These are phyloP conservation scores for Aphaenogaster floridana DNA, from an alignment of 1,140 invertebrate genomes.

Conservation along the genomic window DNA sequence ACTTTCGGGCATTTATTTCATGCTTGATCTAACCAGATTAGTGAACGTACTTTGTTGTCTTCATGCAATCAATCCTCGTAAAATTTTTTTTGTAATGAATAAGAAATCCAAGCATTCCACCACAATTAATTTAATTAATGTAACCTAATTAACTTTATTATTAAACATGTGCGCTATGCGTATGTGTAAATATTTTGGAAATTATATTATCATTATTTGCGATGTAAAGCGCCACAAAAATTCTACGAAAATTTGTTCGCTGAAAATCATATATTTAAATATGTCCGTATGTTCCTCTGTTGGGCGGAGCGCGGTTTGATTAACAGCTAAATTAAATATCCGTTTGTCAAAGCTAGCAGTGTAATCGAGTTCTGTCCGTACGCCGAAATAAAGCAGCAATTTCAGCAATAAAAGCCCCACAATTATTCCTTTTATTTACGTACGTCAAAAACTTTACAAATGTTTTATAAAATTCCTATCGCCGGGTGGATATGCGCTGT, in stretches of 20 bases:
- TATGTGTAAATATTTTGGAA: not conserved
- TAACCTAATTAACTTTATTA: constrained; percentile 30
- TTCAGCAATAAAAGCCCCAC: not conserved
- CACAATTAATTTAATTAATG: constrained; percentile 5
- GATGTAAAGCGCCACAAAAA: not conserved
- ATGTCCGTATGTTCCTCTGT: not conserved
- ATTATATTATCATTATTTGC: constrained; percentile 2
- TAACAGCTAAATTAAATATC: constrained; percentile 40
- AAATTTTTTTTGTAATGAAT: not conserved
- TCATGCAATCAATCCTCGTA: not conserved
- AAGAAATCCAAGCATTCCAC: not conserved
- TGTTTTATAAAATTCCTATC: constrained; percentile 22
- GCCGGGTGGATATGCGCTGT: not conserved
- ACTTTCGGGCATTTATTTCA: constrained; percentile 6
- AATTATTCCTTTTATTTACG: constrained; percentile 17
- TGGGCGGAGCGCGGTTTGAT: constrained; percentile 11
- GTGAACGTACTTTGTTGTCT: not conserved
- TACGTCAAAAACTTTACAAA: not conserved
- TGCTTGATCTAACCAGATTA: constrained; percentile 1
- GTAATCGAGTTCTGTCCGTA: not conserved
- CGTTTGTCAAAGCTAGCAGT: constrained; percentile 18
- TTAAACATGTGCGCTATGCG: not conserved
- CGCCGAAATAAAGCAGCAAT: constrained; percentile 22
- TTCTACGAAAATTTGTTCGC: constrained; percentile 1
- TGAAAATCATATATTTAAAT: constrained; percentile 35